phyloP scores from a whole-genome alignment of 2,797 vertebrate genomes.

The Sternotherus odoratus region DNA sequence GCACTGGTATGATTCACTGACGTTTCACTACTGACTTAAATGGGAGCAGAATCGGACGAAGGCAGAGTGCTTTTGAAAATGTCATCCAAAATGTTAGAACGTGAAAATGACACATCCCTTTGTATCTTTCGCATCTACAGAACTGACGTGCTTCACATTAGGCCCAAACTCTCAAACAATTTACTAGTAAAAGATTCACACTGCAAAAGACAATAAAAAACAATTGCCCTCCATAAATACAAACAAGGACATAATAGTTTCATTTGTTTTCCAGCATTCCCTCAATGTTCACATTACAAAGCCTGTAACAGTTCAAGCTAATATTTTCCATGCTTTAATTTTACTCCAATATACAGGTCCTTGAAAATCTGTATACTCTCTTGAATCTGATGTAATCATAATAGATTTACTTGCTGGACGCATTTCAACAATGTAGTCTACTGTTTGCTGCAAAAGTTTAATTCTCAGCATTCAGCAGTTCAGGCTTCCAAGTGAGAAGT shows the following conservation, averaged over 20 bases:
- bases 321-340: neutral
- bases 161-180: neutral
- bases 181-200: neutral
- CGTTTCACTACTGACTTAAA: neutral
- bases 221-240: neutral
- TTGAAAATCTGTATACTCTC: neutral
- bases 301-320: neutral
- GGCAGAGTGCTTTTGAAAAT: neutral
- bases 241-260: neutral
- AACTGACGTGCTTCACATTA: neutral
- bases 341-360: neutral
- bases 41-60: neutral
- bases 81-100: rapidly evolving
- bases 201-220: neutral
- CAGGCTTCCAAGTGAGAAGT: neutral
- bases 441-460: neutral
- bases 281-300: neutral
- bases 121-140: neutral
- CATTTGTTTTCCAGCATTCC: neutral
- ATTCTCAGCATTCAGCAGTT: neutral
- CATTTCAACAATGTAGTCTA: neutral
- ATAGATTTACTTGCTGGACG: neutral
- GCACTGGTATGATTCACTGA: neutral
- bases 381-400: neutral
- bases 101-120: neutral